phyloP scores from a whole-genome alignment of 2,797 vertebrate species.

The Eidolon dupreanum region DNA sequence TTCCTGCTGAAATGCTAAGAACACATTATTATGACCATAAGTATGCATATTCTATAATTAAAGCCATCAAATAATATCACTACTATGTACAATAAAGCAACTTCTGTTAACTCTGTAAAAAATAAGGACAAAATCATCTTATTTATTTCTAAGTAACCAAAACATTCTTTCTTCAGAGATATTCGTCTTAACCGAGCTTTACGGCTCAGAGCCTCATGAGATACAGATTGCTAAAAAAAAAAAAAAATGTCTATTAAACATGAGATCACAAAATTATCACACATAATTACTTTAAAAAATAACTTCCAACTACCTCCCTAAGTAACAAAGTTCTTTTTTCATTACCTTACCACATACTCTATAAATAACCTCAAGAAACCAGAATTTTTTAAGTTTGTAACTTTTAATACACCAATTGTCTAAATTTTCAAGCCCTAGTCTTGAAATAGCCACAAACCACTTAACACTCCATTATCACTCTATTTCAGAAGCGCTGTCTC shows the following conservation, averaged over 20 bases:
- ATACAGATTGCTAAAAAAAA: neutral
- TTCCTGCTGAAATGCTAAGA: slow-evolving; percentile 94
- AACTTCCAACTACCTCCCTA: neutral
- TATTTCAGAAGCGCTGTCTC: neutral
- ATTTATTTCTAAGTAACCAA: neutral
- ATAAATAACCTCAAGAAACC: neutral
- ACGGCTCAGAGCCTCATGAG: neutral
- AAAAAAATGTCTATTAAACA: neutral
- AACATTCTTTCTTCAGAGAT: neutral
- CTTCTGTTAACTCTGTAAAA: neutral
- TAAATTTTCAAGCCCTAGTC: neutral
- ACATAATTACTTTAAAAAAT: neutral
- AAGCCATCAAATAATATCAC: neutral
- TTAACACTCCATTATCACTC: neutral
- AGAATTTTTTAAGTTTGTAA: neutral
- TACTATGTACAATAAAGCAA: neutral
- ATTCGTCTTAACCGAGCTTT: neutral
- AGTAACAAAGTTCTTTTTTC: neutral
- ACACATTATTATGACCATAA: slow-evolving; percentile 42
- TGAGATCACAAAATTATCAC: neutral
- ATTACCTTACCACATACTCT: neutral
- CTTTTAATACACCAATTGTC: neutral
- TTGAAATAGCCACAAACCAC: neutral
- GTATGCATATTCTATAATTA: neutral
- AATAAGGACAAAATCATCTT: neutral